Evolutionary conservation across 2,797 vertebrate genomes (phyloP), one percentile per base, ranked within the genome.

Genomic region (Phataginus tetradactyla): DNA sequence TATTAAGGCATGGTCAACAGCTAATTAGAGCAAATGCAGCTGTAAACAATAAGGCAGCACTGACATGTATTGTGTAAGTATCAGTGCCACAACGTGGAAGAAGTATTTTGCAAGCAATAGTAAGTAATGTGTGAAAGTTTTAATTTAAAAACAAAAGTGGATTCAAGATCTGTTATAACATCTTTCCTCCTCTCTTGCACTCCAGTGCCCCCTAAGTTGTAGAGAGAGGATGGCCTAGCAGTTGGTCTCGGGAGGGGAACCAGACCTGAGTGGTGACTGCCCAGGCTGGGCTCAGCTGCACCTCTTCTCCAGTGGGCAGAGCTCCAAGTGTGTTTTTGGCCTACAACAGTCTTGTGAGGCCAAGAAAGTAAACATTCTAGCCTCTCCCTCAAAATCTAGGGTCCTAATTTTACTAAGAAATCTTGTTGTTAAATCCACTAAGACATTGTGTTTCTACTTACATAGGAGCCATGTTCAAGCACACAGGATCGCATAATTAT

Each of bases 381-480:
- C 1, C 18, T 74, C n/a, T 78, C 53, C 10, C 21, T 94, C 69
- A 39, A 74, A 80, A 49, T 59, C 13, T 59, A 86, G 59, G 32
- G 1, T 86, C 6, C 29, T 92, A 27, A 88, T 90, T 96, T 92
- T 90, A 83, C 53, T 75, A 68, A 85, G 37, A 69, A 6, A 81
- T 49, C 12, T 63, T 85, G 17, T 61, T 79, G n/a, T 77, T 85
- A 80, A 78, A 92, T 42, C 12, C 34, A 64, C 3, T 57, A 81
- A 71, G 78, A 51, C 29, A 57, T 68, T 84, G 29, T 75, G 15
- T 45, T 92, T 63, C 37, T 95, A 29, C 27, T 55, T 86, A 57
- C 3, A 63, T 21, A 93, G 53, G 87, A 86, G 37, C 57, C 32
- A 55, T 86, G 94, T 96, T 45, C 25, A 96, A 80, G 85, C 15